A percentile compares a stretch with the other conserved stretches of the same genome.
Evolutionary conservation across 2,888 invertebrate genomes (phyloP).

Genomic region (Acanthosepion pharaonis): DNA sequence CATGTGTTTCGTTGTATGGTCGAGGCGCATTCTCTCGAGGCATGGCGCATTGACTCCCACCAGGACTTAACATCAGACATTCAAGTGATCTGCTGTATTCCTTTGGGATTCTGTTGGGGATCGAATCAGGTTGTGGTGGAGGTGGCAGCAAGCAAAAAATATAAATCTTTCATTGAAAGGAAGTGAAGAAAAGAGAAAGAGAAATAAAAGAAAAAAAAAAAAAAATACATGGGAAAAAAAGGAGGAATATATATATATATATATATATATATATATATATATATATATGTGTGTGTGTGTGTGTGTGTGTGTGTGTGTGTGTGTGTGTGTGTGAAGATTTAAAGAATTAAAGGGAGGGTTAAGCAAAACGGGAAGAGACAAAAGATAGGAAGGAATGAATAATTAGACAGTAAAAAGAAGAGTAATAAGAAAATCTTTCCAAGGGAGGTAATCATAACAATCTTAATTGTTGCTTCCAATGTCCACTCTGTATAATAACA

Average conservation of each 20-base stretch:
- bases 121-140: background rate
- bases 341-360: too few relatives aligned
- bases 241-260: background rate
- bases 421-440: background rate
- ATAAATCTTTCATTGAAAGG: background rate
- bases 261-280: background rate
- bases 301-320: too few relatives aligned
- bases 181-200: background rate
- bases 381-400: too few relatives aligned
- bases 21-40: background rate
- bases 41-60: background rate
- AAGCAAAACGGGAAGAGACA: too few relatives aligned
- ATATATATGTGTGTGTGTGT: background rate
- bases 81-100: background rate
- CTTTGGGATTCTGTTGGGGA: too few relatives aligned
- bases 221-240: background rate
- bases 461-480: background rate
- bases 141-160: background rate
- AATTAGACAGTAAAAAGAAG: background rate
- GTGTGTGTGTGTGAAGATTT: too few relatives aligned
- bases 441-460: conserved; percentile 12
- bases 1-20: background rate
- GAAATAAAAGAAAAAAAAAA: too few relatives aligned
- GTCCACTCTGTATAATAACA: background rate
- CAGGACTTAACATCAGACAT: background rate